These are phyloP conservation scores for Blastobasis lacticolella DNA, from an alignment of 2,888 invertebrate genomes.

Conservation along the genomic window DNA sequence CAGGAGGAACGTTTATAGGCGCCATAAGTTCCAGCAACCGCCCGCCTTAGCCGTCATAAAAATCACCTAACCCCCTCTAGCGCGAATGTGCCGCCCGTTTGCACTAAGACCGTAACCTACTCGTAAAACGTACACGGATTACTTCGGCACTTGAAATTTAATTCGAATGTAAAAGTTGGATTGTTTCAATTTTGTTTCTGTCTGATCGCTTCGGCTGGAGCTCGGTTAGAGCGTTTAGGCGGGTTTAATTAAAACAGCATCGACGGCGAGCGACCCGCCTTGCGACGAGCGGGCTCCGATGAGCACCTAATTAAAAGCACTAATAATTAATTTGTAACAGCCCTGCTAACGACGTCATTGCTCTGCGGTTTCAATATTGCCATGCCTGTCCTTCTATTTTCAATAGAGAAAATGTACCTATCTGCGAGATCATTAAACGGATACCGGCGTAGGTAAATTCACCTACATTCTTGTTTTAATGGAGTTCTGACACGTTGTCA, in stretches of 20 bases:
- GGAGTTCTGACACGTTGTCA: too few relatives aligned
- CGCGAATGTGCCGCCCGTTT: slow-evolving; percentile 28
- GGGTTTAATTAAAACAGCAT: slow-evolving; percentile 60
- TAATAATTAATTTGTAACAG: slow-evolving; percentile 54
- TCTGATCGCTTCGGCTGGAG: slow-evolving; percentile 10
- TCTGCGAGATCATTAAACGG: too few relatives aligned
- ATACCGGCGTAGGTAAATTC: too few relatives aligned
- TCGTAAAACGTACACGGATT: slow-evolving; percentile 10
- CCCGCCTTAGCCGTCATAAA: slow-evolving; percentile 53
- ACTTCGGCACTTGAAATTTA: slow-evolving; percentile 6
- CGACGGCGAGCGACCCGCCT: slow-evolving; percentile 20
- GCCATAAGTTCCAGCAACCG: slow-evolving; percentile 60
- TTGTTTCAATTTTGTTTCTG: too few relatives aligned
- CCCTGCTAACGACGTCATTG: slow-evolving; percentile 37
- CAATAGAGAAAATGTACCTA: too few relatives aligned
- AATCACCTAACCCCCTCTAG: slow-evolving; percentile 45
- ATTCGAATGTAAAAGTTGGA: not conserved
- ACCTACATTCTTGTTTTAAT: too few relatives aligned
- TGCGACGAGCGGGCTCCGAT: slow-evolving; percentile 19
- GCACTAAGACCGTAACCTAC: slow-evolving; percentile 19
- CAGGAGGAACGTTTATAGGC: slow-evolving; percentile 56
- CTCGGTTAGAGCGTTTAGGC: slow-evolving; percentile 18
- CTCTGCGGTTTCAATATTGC: slow-evolving; percentile 7
- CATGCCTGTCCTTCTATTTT: too few relatives aligned
- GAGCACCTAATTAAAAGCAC: slow-evolving; percentile 57